Evolutionary conservation across 2,888 invertebrate species (phyloP), one percentile per base, ranked within the genome.

Genomic region (Ophion costatus): DNA sequence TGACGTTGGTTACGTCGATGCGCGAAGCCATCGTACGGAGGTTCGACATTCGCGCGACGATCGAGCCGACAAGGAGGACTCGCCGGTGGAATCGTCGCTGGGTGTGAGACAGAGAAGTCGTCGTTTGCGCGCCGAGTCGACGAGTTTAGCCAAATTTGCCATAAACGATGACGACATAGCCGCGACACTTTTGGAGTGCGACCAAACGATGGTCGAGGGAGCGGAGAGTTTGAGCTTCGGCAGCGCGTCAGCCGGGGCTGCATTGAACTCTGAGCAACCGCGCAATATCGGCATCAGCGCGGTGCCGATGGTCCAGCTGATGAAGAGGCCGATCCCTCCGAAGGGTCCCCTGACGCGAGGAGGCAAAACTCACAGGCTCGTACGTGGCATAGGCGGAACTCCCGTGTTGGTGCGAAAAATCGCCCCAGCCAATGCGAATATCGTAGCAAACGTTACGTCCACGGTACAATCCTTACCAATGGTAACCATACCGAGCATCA

Each of bases 181-280:
- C 2, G 38, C 87, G 14, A 86, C 87, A 2, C 38, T 90, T 51
- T 69, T 91, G 3, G 89, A 91, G 1, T 92, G 91, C 69, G 92
- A 92, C 74, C 91, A 92, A 63, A 87, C 89, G 7, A 92, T 92
- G 91, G 85, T 92, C 11, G 93, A 92, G 76, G 90, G 91, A 0
- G 87, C 85, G 1, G 89, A 91, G 42, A 88, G 88, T 22, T 64
- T 85, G 20, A 61, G 67, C 0, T 85, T 85, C 56, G 82, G 74
- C 56, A 57, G 20, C 7, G 33, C 33, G 71, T 45, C 6, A 11
- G 2, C 17, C 67, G 42, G 14, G 11, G 20, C 33, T 45, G 9
- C 38, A 59, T 2, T 6, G 80, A 85, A 57, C 29, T 22, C 67
- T 22, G 81, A 64, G 29, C 45, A 45, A 51, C 64, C 63, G 10